Evolutionary conservation across 2,888 invertebrate species (phyloP), one percentile per base, ranked within the genome.

Genomic region (Cephonodes hylas): DNA sequence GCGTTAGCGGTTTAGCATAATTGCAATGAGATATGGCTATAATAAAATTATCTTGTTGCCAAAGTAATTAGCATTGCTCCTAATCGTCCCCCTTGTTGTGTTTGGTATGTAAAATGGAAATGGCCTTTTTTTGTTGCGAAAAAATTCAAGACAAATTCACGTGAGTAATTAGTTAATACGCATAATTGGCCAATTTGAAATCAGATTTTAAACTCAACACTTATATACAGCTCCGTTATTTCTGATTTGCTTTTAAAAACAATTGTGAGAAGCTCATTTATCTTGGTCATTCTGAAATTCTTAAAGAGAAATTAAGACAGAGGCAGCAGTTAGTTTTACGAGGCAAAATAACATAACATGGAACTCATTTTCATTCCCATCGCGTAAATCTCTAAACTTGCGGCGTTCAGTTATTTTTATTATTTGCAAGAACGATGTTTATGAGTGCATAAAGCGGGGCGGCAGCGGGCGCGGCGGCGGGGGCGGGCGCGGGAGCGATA

Each of bases 401-500:
- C 48, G 42, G 25, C 46, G 18, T 10, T 20, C 23, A 44, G 60
- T 42, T 60, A 60, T 60, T 60, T 60, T 60, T 60, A 60, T 60
- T 60, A 60, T 60, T 60, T 60, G 60, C 60, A 20, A 53, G 60
- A 60, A 48, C 60, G 60, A 60, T 60, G 60, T 60, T 60, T 60
- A 60, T 27, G 53, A 60, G 60, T 60, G 57, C 61, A 61, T 61
- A 61, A 61, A 61, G 31, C 44, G 31, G 53, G 56, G 42, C 42
- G 53, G 53, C 13, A 7, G 38, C 58, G 58, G 38, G 22, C 38
- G 38, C 38, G 22, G 58, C 15, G 22, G 58, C 58, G 58, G 58
- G 22, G 22, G 58, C 58, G 58, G 58, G 22, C 10, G 58, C 58
- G 42, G 25, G 42, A 27, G 53, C 53, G 53, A 53, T 53, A 53